Evolutionary conservation across 2,113 vertebrate genomes (phyloP), one percentile per base, ranked within the genome.

Genomic region (Dromaius novaehollandiae): DNA sequence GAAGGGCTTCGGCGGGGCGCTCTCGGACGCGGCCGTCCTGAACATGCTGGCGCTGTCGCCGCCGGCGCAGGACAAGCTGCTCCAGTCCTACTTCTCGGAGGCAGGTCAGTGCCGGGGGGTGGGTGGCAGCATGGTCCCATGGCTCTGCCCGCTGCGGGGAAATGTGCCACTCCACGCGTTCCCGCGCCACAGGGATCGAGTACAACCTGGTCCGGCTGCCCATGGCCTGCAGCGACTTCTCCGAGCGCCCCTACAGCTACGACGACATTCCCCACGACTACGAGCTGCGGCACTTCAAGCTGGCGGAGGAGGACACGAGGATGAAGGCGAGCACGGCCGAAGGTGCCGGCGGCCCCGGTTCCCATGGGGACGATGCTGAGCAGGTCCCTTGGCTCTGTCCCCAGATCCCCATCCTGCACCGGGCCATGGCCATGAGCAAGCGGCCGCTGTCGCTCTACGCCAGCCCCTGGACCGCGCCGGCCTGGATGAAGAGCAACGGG

Each of bases 181-280:
- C 32, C 20, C 1, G 0, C 50, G 82, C 56, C 1, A 1, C 93
- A 99, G 99, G 99, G 80, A 99, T 99, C 2, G 99, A 99, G 89
- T 99, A 99, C 98, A 99, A 97, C 61, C 97, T 99, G 5, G 38
- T 99, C 66, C 98, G 99, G 8, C 96, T 99, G 6, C 99, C 99
- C 36, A 99, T 99, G 98, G 99, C 98, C 51, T 99, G 99, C 97
- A 99, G 99, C 42, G 99, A 99, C 97, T 99, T 99, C 97, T 99
- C 99, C 16, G 97, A 97, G n/a, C 98, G 98, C 26, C 88, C 97
- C 60, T 99, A 99, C 97, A 99, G 98, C 4, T 99, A 99, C 0
- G 98, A 98, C 0, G 99, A 99, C 5, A 86, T 93, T 18, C 97
- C 98, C 1, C 82, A 97, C 0, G 99, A 99, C 98, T 99, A 98